Evolutionary conservation across 2,888 invertebrate species (phyloP), one percentile per base, ranked within the genome.

Genomic region (Pammene fasciana): DNA sequence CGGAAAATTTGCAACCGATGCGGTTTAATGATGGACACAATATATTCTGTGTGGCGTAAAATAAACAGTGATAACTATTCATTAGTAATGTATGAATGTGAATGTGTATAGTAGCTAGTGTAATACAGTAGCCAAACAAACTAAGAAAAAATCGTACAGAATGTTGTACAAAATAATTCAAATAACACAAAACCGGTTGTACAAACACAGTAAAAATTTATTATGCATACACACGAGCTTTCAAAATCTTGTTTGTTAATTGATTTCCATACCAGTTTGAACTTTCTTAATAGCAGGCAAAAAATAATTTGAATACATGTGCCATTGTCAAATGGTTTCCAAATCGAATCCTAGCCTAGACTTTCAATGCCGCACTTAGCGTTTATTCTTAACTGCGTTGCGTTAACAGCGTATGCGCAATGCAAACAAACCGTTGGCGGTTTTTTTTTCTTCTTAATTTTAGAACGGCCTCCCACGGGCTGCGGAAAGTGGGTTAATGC

Each of bases 391-490:
- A 79, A 85, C 70, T 70, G 65, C 48, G 84, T 85, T 87, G 87
- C 81, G 78, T 79, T 83, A 86, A 84, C 79, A 74, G 85, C 85
- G 87, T 82, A 83, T 78, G 81, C 80, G 79, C 79, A 76, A 75
- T 73, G 74, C 81, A 80, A 84, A 84, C 82, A 82, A 83, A 84
- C 79, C 78, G 82, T 78, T 82, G 76, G 82, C 79, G 80, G 79
- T 79, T 84, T 87, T 85, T 87, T 85, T 78, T 75, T 82, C 79
- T 83, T 84, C 74, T 82, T 85, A 86, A 86, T 86, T 87, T 89
- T 88, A 87, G 88, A 88, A 84, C 85, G 86, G 82, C 91, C 89
- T 88, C 92, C 91, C 89, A 90, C 92, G 81, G 85, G 85, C 81
- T 77, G 72, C 75, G 67, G 78, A 81, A 89, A 86, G 90, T 92